phyloP scores from a whole-genome alignment of 2,113 vertebrate genomes.

The Gymnarchus niloticus region DNA sequence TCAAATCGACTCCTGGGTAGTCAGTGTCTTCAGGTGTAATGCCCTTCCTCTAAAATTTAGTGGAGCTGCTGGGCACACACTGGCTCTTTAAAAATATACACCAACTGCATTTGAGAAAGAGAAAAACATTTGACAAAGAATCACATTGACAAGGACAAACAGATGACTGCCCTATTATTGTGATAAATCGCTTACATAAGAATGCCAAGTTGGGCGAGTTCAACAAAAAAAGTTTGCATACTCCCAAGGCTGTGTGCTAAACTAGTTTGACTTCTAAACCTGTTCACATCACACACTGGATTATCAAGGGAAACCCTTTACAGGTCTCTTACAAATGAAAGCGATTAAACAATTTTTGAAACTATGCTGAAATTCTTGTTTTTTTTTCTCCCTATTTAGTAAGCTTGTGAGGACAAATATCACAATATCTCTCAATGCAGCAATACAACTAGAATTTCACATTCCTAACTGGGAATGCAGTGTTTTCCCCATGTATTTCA shows the following conservation, averaged over 20 bases:
- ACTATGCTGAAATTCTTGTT: background rate
- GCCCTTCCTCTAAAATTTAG: background rate
- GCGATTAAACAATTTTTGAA: background rate
- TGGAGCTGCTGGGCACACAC: background rate
- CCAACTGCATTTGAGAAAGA: background rate
- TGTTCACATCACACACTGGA: background rate
- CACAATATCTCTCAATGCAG: too few relatives aligned
- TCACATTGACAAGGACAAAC: background rate
- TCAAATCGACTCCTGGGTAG: background rate
- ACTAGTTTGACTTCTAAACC: background rate
- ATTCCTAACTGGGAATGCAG: too few relatives aligned
- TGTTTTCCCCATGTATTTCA: background rate
- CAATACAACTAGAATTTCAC: too few relatives aligned
- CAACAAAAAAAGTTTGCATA: constrained; percentile 9
- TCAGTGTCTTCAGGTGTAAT: background rate
- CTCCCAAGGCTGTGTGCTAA: background rate
- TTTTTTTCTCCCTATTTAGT: background rate
- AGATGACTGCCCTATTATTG: constrained; percentile 11
- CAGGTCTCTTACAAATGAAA: too few relatives aligned
- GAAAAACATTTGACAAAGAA: constrained; percentile 12
- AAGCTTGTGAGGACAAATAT: background rate
- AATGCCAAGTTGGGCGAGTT: background rate
- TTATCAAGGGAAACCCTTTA: background rate
- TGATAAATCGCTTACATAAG: constrained; percentile 7
- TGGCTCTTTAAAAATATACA: background rate